Evolutionary conservation across 2,797 vertebrate genomes (phyloP).

Genomic region (Eleutherodactylus coqui): DNA sequence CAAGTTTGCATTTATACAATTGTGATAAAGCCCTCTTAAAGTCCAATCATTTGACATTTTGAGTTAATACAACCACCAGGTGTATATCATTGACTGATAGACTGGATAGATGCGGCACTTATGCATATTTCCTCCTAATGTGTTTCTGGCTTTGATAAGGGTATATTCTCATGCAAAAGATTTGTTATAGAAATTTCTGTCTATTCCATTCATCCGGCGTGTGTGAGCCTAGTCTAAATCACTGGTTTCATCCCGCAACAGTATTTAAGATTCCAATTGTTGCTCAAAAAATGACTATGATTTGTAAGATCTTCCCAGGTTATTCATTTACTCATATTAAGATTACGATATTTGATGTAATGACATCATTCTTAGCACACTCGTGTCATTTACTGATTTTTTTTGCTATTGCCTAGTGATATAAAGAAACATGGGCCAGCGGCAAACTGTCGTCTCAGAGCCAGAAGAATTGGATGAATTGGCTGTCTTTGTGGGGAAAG

Average conservation of each 20-base stretch:
- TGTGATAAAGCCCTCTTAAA: too few relatives aligned
- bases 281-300: too few relatives aligned
- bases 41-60: background rate
- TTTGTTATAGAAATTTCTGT: background rate
- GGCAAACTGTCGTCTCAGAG: conserved; percentile 56
- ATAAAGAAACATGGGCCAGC: conserved; percentile 66
- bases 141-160: background rate
- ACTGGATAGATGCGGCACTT: background rate
- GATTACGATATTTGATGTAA: background rate
- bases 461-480: conserved; percentile 50
- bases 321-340: background rate
- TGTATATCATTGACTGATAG: background rate
- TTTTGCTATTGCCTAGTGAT: background rate
- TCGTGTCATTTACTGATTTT: background rate
- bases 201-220: background rate
- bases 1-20: background rate
- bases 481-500: conserved; percentile 80
- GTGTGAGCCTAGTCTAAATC: background rate
- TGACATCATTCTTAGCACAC: background rate
- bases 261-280: background rate
- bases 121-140: background rate
- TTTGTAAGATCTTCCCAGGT: background rate
- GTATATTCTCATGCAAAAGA: background rate
- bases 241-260: background rate
- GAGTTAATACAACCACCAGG: background rate